Evolutionary conservation across 2,888 invertebrate species (phyloP).

Genomic region (Caenorhabditis doughertyi): DNA sequence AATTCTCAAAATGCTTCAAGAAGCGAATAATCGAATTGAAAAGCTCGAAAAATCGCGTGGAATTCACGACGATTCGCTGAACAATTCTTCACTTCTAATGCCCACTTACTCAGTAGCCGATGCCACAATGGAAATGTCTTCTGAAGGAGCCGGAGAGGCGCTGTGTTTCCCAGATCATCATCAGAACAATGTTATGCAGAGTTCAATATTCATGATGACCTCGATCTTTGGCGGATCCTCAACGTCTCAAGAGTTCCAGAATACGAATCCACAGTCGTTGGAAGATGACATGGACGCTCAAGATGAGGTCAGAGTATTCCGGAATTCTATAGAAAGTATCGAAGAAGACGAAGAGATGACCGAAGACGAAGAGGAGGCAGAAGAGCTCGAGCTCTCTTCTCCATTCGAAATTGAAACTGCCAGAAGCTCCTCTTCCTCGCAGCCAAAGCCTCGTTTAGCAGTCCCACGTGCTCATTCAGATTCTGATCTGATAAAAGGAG

Average conservation of each 20-base stretch:
- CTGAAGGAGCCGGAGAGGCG: constrained; percentile 65
- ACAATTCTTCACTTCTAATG: constrained; percentile 56
- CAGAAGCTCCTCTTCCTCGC: neutral
- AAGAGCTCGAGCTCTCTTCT: constrained; percentile 37
- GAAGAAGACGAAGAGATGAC: constrained; percentile 43
- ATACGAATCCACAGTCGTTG: constrained; percentile 51
- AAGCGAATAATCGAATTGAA: constrained; percentile 48
- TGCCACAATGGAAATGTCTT: constrained; percentile 18
- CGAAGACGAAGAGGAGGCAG: constrained; percentile 42
- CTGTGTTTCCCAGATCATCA: constrained; percentile 53
- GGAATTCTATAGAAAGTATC: constrained; percentile 51
- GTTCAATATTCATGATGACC: constrained; percentile 16
- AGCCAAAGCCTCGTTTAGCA: neutral
- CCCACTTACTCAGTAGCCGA: constrained; percentile 32
- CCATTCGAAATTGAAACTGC: constrained; percentile 41
- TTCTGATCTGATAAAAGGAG: constrained; percentile 39
- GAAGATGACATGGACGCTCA: constrained; percentile 65
- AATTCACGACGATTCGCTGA: constrained; percentile 52
- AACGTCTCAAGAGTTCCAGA: constrained; percentile 3
- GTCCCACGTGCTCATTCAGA: constrained; percentile 36
- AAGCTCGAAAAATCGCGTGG: constrained; percentile 35
- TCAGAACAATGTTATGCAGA: neutral
- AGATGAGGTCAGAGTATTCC: constrained; percentile 66
- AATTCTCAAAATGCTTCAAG: constrained; percentile 59
- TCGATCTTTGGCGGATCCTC: constrained; percentile 14